Evolutionary conservation across 2,888 invertebrate species (phyloP).

Genomic region (Rambutsinella grinnellia): DNA sequence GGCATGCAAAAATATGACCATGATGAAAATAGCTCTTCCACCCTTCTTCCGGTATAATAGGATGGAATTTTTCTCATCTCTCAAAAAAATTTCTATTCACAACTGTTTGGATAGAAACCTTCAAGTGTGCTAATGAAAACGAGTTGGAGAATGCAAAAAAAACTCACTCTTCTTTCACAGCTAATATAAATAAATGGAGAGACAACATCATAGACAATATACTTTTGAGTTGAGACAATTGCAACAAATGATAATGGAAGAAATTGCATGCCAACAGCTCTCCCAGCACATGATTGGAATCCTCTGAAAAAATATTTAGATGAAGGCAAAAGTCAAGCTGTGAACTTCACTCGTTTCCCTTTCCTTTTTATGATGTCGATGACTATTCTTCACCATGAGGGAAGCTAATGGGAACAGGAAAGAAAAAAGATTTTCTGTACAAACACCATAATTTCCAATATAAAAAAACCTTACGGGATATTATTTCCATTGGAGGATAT

Average conservation of each 20-base stretch:
- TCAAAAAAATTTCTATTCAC: background rate
- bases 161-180: background rate
- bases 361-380: too few relatives aligned
- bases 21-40: background rate
- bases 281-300: background rate
- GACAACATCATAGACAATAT: background rate
- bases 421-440: background rate
- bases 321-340: background rate
- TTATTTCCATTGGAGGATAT: too few relatives aligned
- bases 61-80: too few relatives aligned
- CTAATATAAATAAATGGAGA: background rate
- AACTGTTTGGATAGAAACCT: background rate
- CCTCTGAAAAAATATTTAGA: background rate
- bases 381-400: too few relatives aligned
- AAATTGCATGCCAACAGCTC: too few relatives aligned
- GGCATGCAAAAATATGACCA: background rate
- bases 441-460: background rate
- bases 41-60: too few relatives aligned
- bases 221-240: background rate
- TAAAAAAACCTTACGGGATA: too few relatives aligned
- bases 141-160: background rate
- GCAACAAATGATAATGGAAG: background rate
- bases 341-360: background rate
- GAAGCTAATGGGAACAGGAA: background rate
- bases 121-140: background rate